A percentile compares a stretch with the other conserved stretches of the same genome.
phyloP scores from a whole-genome alignment of 1,140 invertebrate species.

The Bombus difficillimus region DNA sequence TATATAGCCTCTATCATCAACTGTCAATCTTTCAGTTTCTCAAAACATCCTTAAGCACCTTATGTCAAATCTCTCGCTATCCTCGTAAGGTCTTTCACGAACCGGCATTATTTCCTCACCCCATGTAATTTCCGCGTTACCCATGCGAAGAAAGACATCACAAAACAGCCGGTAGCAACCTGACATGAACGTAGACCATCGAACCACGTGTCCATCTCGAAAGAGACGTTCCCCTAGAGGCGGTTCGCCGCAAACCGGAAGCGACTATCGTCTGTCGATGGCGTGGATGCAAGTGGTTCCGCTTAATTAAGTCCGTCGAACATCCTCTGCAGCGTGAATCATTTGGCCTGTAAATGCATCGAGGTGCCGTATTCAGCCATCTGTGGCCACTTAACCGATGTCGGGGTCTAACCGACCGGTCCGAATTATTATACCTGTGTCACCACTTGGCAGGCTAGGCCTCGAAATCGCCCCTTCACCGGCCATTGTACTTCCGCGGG shows the following conservation, averaged over 20 bases:
- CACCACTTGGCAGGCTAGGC: constrained; percentile 48
- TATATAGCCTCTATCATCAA: neutral
- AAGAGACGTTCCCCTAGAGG: constrained; percentile 6
- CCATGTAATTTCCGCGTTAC: neutral
- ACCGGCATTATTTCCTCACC: neutral
- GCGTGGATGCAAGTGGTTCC: constrained; percentile 59
- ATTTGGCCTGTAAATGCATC: constrained; percentile 61
- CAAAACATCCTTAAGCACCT: neutral
- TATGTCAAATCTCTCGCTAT: neutral
- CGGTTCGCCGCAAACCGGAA: constrained; percentile 24
- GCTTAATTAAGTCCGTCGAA: constrained; percentile 64
- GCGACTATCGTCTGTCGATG: constrained; percentile 37
- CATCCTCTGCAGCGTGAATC: constrained; percentile 60
- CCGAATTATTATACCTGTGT: constrained; percentile 70
- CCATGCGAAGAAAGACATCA: neutral
- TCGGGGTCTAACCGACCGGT: constrained; percentile 60
- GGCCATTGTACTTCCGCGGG: constrained; percentile 43
- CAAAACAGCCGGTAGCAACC: neutral
- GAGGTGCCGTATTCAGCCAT: constrained; percentile 63
- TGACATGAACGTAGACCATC: neutral
- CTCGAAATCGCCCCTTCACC: constrained; percentile 45
- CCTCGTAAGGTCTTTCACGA: neutral
- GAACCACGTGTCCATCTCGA: neutral
- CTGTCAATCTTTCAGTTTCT: neutral
- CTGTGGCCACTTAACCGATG: constrained; percentile 68